Evolutionary conservation across 1,140 invertebrate genomes (phyloP), one percentile per base, ranked within the genome.

Genomic region (Heliconius hewitsoni): DNA sequence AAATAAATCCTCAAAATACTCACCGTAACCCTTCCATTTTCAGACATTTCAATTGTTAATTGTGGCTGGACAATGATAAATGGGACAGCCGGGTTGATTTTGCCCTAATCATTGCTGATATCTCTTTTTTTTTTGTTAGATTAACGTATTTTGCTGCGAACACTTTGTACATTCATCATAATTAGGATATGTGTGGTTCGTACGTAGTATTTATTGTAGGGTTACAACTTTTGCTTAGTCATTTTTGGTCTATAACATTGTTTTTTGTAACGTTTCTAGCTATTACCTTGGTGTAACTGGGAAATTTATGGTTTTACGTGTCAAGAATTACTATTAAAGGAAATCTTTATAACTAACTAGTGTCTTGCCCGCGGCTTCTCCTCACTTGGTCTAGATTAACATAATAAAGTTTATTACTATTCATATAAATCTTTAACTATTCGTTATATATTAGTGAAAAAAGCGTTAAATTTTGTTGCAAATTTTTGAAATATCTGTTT

Each of bases 11-110:
- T 13, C 60, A 16, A n/a, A 66, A 66, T 13, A 16, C 23, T 66
- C 2, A 66, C 27, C 27, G 9, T 79, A 79, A 74, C 81, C 76
- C 76, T 73, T 66, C 79, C 50, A 75, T 76, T 34, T 77, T 82
- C 79, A 78, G 78, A 80, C 80, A 76, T 83, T 87, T 85, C 85
- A 86, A 88, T 88, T 85, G 84, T 86, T 88, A 86, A 88, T 86
- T 84, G 81, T 82, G 80, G 73, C 83, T 71, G 80, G 42, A 70
- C 78, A 80, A 82, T 85, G 85, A 88, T 86, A 82, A 86, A 88
- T 84, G 79, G 82, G 27, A 27, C 74, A 30, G 74, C 30, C 42
- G 60, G 74, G 57, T 71, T 76, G 74, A 76, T 76, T 76, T 66
- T 76, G 74, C 74, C 74, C 39, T 76, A 76, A 76, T 76, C 74